These are phyloP conservation scores for human (Homo sapiens) DNA, from an alignment of 2,113 vertebrate genomes.

Conservation along the genomic window DNA sequence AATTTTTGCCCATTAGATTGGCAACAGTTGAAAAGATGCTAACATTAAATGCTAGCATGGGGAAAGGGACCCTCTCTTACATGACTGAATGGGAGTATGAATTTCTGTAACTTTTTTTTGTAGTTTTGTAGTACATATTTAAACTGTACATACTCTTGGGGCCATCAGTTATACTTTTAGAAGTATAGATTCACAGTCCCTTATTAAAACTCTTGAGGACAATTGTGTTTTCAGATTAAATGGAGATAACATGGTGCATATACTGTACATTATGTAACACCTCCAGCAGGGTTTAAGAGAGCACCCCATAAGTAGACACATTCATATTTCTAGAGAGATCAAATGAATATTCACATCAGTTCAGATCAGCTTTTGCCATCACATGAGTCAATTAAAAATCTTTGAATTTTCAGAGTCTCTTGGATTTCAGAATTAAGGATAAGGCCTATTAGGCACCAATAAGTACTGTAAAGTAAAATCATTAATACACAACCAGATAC, in stretches of 20 bases:
- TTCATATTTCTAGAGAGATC: background rate
- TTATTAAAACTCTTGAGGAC: background rate
- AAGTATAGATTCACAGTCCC: background rate
- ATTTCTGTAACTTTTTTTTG: background rate
- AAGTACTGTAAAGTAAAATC: background rate
- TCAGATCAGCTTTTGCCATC: background rate
- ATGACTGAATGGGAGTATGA: background rate
- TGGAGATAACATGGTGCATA: background rate
- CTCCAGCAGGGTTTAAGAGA: background rate
- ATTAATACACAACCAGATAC: background rate
- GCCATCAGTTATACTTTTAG: background rate
- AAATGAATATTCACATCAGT: background rate
- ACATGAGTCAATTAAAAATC: background rate
- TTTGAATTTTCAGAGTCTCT: background rate
- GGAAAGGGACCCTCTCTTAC: background rate
- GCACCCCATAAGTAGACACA: background rate
- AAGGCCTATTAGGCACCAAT: background rate
- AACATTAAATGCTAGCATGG: background rate
- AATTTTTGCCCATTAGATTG: background rate
- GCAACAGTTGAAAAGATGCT: background rate
- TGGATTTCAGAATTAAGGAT: slow-evolving; percentile 36
- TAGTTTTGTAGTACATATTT: background rate
- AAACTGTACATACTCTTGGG: background rate
- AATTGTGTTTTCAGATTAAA: background rate
- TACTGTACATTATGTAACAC: background rate